Evolutionary conservation across 2,888 invertebrate species (phyloP).

Genomic region (Steinernema scapterisci): DNA sequence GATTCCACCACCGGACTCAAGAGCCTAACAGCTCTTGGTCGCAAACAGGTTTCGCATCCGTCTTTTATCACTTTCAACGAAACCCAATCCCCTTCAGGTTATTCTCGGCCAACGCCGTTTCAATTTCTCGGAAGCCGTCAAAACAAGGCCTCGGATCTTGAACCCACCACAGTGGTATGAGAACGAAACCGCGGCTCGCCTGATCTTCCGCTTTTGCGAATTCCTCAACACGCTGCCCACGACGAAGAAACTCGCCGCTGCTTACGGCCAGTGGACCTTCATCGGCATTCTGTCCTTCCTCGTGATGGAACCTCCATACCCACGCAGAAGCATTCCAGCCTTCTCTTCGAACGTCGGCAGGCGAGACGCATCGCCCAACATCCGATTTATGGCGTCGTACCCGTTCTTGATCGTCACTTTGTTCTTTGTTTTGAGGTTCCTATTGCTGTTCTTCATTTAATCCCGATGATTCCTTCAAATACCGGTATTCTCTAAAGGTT

Average conservation of each 20-base stretch:
- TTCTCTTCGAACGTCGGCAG: not conserved
- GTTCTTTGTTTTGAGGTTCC: not conserved
- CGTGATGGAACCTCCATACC: constrained; percentile 18
- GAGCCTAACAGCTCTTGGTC: not conserved
- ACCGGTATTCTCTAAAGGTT: not conserved
- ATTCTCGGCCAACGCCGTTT: not conserved
- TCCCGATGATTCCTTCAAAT: not conserved
- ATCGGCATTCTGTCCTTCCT: not conserved
- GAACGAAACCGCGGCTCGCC: not conserved
- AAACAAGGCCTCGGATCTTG: constrained; percentile 21
- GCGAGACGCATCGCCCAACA: constrained; percentile 4
- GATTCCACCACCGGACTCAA: not conserved
- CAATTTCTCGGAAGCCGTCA: constrained; percentile 19
- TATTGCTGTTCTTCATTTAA: not conserved
- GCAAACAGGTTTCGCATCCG: not conserved
- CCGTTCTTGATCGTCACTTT: not conserved
- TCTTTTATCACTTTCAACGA: not conserved
- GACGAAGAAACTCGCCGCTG: not conserved
- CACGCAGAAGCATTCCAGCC: not conserved
- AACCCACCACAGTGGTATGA: not conserved
- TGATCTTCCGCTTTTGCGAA: not conserved
- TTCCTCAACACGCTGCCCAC: not conserved
- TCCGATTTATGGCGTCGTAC: constrained; percentile 21
- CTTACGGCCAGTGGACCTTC: constrained; percentile 16
- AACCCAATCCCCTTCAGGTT: not conserved